Evolutionary conservation across 2,797 vertebrate species (phyloP).

Genomic region (Amniataba percoides): DNA sequence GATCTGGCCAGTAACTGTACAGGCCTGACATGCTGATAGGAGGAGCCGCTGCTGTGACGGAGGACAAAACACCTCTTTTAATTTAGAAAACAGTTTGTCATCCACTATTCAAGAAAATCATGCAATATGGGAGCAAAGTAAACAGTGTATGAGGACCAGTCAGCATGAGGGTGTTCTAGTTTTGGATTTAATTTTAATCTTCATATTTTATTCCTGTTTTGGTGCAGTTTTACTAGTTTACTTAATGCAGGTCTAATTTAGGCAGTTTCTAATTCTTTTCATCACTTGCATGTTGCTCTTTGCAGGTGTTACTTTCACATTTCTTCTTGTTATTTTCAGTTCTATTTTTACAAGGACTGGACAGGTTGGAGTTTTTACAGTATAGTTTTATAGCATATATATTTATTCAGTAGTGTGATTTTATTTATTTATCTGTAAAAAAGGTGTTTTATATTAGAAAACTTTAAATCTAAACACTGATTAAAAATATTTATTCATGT

Average conservation of each 20-base stretch:
- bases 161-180: neutral
- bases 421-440: neutral
- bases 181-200: neutral
- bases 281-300: neutral
- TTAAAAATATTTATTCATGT: neutral
- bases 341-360: neutral
- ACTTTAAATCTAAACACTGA: neutral
- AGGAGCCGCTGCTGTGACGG: constrained; percentile 64
- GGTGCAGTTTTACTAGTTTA: neutral
- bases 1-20: constrained; percentile 91
- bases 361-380: neutral
- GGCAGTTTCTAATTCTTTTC: neutral
- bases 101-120: neutral
- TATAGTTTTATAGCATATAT: too few relatives aligned
- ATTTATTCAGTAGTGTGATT: neutral
- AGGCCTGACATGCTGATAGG: constrained; percentile 86
- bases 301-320: constrained; percentile 3
- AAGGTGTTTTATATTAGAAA: neutral
- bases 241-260: neutral
- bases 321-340: constrained; percentile 10
- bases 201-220: neutral
- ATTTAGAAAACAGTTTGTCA: neutral
- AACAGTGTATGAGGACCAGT: neutral
- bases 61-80: neutral
- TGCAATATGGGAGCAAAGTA: neutral